phyloP scores from a whole-genome alignment of 2,888 invertebrate genomes.

The Cordilura impudica region DNA sequence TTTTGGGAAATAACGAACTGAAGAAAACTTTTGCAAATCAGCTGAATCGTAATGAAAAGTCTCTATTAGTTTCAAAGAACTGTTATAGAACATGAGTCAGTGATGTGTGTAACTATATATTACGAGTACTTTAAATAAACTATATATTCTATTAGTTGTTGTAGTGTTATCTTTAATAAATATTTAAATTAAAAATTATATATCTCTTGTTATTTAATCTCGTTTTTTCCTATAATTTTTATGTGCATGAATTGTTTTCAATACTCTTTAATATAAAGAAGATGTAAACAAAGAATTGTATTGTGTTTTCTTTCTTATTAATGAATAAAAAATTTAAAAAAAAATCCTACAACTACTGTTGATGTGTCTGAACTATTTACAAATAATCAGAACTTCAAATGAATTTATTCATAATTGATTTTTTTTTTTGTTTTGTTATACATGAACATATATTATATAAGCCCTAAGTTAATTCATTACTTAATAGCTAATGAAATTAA shows the following conservation, averaged over 20 bases:
- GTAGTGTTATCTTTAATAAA: constrained; percentile 13
- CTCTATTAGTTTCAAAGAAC: neutral
- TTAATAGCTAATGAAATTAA: too few relatives aligned
- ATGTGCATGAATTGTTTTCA: constrained; percentile 6
- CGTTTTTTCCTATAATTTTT: constrained; percentile 18
- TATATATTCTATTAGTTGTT: constrained; percentile 19
- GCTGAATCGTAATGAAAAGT: neutral
- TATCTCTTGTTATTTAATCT: constrained; percentile 33
- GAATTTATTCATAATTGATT: neutral
- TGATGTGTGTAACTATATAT: neutral
- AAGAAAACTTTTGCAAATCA: neutral
- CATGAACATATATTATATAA: too few relatives aligned
- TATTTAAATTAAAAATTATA: constrained; percentile 30
- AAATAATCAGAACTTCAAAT: neutral
- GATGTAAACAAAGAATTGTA: constrained; percentile 44
- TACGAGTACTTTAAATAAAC: constrained; percentile 37
- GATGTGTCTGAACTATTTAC: neutral
- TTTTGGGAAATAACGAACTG: constrained; percentile 28
- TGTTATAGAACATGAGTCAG: neutral
- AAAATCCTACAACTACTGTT: neutral
- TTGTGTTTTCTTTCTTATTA: constrained; percentile 14
- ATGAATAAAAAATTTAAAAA: constrained; percentile 30
- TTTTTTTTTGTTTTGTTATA: too few relatives aligned
- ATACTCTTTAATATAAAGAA: constrained; percentile 17
- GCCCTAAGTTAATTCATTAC: too few relatives aligned